Conservation (phyloP, 2,797 vertebrate genomes). For the Falco concolor region DNA sequence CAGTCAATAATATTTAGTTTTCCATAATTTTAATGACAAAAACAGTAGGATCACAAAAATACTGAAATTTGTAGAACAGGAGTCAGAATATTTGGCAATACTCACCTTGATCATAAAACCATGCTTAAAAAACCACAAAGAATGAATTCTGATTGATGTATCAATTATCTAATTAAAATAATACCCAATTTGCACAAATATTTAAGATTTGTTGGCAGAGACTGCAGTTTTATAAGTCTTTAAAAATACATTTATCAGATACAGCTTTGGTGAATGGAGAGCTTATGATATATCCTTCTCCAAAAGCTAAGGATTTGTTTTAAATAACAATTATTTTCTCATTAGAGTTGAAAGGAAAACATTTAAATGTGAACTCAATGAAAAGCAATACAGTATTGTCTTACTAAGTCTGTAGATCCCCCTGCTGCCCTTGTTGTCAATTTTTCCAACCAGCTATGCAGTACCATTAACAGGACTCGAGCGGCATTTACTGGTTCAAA, state of each 20-base stretch:
- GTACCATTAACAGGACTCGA: background rate
- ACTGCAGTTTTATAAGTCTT: background rate
- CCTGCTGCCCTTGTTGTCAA: background rate
- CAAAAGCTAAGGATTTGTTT: slow-evolving; percentile 24
- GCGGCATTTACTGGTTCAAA: background rate
- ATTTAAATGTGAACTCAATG: slow-evolving; percentile 19
- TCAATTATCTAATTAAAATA: background rate
- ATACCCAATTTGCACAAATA: background rate
- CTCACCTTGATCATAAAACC: background rate
- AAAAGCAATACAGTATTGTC: slow-evolving; percentile 5
- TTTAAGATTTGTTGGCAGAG: background rate
- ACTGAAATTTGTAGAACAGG: background rate
- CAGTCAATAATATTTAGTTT: background rate
- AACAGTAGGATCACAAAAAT: background rate
- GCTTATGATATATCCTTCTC: background rate
- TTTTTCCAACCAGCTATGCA: background rate
- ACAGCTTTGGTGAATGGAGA: background rate
- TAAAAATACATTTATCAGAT: background rate
- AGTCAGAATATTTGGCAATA: background rate
- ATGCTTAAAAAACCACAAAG: background rate
- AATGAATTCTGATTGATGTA: background rate
- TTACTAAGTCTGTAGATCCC: slow-evolving; percentile 47
- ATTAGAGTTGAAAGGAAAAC: slow-evolving; percentile 22
- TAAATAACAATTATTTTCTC: slow-evolving; percentile 27
- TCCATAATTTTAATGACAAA: background rate